Evolutionary conservation across 2,888 invertebrate species (phyloP), one percentile per base, ranked within the genome.

Genomic region (Scaptomyza flava): DNA sequence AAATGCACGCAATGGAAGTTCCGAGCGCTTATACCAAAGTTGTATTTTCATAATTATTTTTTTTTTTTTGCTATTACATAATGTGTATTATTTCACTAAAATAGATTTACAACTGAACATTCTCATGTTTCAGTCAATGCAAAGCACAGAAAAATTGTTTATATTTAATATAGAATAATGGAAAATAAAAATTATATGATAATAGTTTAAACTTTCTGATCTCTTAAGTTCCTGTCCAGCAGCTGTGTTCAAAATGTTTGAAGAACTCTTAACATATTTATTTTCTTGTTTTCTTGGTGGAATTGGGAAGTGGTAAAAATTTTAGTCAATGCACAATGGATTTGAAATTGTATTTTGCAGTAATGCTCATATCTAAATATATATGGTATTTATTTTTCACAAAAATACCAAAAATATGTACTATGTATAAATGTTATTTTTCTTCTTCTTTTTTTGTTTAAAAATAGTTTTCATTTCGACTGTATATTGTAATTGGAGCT

Each of bases 341-440:
- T 48, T 48, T 51, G 34, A 48, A 38, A 46, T 27, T 46, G 17
- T 41, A 9, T 50, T 41, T 33, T 23, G 58, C 27, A 36, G 46
- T 65, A 71, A 70, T 70, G 59, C 33, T 63, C 60, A 45, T 69
- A 63, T 69, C 68, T 72, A 68, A 73, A 73, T 74, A 71, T 62
- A 61, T 56, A 27, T 27, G 6, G 27, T 27, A 9, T 41, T 38
- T 14, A 34, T 48, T 23, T 31, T 46, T 52, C 65, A 51, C 41
- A 46, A 30, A 17, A 27, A 36, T 43, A 45, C 36, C 34, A 67
- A 67, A 33, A 42, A 66, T 27, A 6, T 27, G 27, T 27, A 47
- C 42, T 20, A 46, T 23, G 34, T 53, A 66, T 42, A 34, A 41
- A 17, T 9, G 5, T 41, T 41, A 7, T 1, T 7, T 8, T 6